A percentile compares a stretch with the other conserved stretches of the same genome.
These are phyloP conservation scores for Mormyrus lacerda DNA, from an alignment of 2,113 vertebrate genomes.

Conservation along the genomic window DNA sequence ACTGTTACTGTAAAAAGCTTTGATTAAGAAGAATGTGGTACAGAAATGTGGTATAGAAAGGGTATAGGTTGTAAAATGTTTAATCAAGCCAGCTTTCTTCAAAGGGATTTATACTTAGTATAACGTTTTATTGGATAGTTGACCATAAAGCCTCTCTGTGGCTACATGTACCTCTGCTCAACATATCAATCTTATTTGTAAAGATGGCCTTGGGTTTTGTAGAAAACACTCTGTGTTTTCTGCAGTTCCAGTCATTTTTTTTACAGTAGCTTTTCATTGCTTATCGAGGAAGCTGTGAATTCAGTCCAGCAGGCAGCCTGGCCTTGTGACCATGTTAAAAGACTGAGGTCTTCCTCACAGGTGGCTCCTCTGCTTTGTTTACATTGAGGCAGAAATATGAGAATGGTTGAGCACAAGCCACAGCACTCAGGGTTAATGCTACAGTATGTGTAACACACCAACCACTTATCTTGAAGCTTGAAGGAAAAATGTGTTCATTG, in stretches of 20 bases:
- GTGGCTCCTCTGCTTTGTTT: conserved; percentile 23
- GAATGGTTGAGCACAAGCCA: not conserved
- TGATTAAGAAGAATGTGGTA: not conserved
- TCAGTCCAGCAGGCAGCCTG: conserved; percentile 37
- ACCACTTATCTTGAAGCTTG: not conserved
- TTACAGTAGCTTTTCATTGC: conserved; percentile 47
- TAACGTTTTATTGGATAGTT: conserved; percentile 16
- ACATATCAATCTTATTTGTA: conserved; percentile 12
- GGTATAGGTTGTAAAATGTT: not conserved
- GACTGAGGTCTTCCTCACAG: conserved; percentile 32
- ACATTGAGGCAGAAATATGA: conserved; percentile 7
- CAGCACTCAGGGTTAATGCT: not conserved
- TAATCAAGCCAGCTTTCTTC: conserved; percentile 18
- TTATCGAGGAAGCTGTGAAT: conserved; percentile 46
- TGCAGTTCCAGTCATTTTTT: conserved; percentile 50
- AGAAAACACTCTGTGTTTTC: conserved; percentile 24
- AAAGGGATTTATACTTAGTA: conserved; percentile 30
- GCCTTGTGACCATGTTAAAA: conserved; percentile 61
- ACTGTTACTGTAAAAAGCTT: not conserved
- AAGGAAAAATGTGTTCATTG: not conserved
- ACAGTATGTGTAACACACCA: not conserved
- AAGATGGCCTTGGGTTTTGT: conserved; percentile 24
- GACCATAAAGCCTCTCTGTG: not conserved
- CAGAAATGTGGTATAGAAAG: not conserved
- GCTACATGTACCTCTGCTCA: conserved; percentile 9